Conservation (phyloP, 2,888 invertebrate genomes). For the Pollenia labialis region DNA sequence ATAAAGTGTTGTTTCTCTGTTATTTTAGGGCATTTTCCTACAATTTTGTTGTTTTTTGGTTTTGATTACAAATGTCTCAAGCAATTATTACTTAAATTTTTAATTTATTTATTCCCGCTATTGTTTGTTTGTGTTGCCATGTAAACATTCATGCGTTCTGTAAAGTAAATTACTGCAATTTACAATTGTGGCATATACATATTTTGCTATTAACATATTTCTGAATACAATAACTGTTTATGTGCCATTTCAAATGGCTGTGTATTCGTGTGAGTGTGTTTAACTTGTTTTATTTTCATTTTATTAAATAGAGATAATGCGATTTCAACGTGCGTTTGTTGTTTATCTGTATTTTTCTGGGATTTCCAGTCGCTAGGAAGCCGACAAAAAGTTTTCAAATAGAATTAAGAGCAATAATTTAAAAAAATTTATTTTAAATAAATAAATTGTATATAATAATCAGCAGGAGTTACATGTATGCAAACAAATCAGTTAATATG, state of each 20-base stretch:
- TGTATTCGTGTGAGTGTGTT: background rate
- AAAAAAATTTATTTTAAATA: background rate
- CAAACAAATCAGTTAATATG: no score
- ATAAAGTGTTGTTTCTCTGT: no score
- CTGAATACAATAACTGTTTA: background rate
- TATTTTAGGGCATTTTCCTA: background rate
- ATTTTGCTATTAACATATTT: slow-evolving; percentile 3
- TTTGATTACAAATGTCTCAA: slow-evolving; percentile 11
- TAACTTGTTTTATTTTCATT: slow-evolving; percentile 2
- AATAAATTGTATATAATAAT: background rate
- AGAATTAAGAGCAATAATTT: background rate
- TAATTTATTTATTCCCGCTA: background rate
- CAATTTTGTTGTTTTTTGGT: background rate
- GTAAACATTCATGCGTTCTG: background rate
- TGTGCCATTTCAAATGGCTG: background rate
- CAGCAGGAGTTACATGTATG: no score
- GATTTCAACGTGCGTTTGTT: slow-evolving; percentile 31
- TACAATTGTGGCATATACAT: slow-evolving; percentile 21
- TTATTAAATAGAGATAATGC: slow-evolving; percentile 39
- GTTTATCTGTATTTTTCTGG: slow-evolving; percentile 10
- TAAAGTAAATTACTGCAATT: slow-evolving; percentile 7
- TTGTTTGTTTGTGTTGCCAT: slow-evolving; percentile 6
- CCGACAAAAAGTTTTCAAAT: slow-evolving; percentile 12
- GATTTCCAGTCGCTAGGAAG: background rate
- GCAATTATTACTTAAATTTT: background rate